These are phyloP conservation scores for Notolabrus celidotus DNA, from an alignment of 2,797 vertebrate genomes.

Conservation along the genomic window DNA sequence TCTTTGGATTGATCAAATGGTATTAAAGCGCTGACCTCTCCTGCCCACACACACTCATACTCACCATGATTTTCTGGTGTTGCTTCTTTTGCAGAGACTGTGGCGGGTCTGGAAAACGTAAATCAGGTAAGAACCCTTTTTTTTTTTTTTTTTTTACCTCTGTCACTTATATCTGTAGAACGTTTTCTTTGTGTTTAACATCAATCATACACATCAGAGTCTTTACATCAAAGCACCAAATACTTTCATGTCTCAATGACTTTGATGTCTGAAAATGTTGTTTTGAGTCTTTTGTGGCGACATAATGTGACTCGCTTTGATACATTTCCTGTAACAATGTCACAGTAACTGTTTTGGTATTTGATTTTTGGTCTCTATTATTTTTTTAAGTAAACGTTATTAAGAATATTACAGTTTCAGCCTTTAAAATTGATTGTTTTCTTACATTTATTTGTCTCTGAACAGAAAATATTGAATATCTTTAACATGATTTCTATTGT, in stretches of 20 bases:
- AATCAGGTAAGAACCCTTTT: constrained; percentile 92
- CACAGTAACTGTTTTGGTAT: neutral
- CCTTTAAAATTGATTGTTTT: neutral
- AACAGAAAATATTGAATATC: neutral
- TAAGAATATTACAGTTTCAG: neutral
- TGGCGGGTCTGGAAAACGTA: constrained; percentile 89
- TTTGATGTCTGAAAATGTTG: neutral
- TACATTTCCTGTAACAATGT: neutral
- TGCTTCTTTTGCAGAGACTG: constrained; percentile 94
- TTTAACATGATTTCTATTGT: neutral
- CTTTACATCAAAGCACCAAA: too few species aligned
- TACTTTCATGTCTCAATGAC: neutral
- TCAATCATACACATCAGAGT: neutral
- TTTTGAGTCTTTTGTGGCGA: neutral
- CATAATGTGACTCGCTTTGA: neutral
- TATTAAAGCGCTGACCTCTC: constrained; percentile 35
- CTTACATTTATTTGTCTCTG: neutral
- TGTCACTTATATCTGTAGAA: neutral
- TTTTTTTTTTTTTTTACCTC: too few species aligned
- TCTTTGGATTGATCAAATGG: constrained; percentile 35
- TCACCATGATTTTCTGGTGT: constrained; percentile 94
- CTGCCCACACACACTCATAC: constrained; percentile 24
- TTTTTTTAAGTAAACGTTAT: neutral
- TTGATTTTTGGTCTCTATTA: neutral
- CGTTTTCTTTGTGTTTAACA: neutral